Evolutionary conservation across 2,113 vertebrate species (phyloP).

Genomic region (Dolichotis patagonum): DNA sequence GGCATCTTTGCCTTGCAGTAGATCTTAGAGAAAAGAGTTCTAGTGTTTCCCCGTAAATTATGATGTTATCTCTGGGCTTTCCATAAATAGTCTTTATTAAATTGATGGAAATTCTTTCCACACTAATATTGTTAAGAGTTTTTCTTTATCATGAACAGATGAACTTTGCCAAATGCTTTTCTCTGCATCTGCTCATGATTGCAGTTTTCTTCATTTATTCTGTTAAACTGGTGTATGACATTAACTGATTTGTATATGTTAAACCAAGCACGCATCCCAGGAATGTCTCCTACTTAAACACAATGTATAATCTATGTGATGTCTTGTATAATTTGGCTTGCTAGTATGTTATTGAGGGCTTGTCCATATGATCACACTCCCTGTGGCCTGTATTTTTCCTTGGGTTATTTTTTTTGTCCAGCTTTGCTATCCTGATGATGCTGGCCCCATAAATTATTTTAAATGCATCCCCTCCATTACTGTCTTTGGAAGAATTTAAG

Average conservation of each 20-base stretch:
- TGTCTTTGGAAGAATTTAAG: neutral
- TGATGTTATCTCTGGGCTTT: neutral
- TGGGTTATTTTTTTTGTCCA: neutral
- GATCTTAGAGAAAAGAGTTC: neutral
- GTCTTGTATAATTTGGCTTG: neutral
- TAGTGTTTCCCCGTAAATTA: neutral
- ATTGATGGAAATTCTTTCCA: neutral
- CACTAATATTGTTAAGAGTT: neutral
- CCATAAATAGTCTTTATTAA: neutral
- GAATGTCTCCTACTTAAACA: neutral
- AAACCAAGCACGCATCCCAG: neutral
- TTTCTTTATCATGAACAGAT: neutral
- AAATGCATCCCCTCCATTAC: neutral
- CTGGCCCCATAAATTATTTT: neutral
- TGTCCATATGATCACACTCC: neutral
- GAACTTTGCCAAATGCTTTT: neutral
- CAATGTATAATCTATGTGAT: neutral
- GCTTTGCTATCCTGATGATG: neutral
- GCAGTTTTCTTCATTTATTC: neutral
- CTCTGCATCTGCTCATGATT: neutral
- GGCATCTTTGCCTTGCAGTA: neutral
- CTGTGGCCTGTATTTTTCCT: neutral
- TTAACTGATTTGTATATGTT: neutral
- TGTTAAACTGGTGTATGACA: neutral
- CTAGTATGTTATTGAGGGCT: neutral